Percentiles rank a stretch among this genome's conserved stretches.
Conservation (phyloP, 2,113 vertebrate genomes). For the Heliornis fulica region DNA sequence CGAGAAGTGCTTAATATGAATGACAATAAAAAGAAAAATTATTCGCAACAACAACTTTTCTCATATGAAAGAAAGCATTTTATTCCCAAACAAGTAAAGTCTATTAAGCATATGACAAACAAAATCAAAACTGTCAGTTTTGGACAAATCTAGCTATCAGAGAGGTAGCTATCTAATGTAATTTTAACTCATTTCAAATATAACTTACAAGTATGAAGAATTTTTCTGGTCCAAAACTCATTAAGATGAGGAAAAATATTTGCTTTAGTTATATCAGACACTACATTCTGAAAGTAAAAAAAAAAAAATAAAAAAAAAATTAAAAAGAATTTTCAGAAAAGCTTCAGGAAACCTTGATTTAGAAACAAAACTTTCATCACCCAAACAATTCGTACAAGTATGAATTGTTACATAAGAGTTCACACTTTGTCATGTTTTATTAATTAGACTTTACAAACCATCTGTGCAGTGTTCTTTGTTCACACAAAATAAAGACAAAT, state of each 20-base stretch:
- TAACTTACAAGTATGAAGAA: background rate
- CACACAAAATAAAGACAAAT: background rate
- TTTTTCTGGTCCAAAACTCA: background rate
- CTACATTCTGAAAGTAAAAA: background rate
- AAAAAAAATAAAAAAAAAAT: background rate
- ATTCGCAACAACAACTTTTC: background rate
- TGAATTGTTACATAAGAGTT: background rate
- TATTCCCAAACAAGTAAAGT: background rate
- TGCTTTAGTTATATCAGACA: background rate
- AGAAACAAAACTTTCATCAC: background rate
- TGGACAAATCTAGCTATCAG: background rate
- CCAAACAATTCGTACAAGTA: background rate
- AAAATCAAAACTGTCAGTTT: background rate
- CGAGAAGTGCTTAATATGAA: background rate
- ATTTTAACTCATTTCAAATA: background rate
- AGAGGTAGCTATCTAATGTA: background rate
- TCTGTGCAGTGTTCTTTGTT: conserved; percentile 24
- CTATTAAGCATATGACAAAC: background rate
- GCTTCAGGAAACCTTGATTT: background rate
- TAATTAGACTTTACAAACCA: conserved; percentile 47
- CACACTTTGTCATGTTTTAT: conserved; percentile 21
- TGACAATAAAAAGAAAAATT: background rate
- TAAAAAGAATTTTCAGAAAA: background rate
- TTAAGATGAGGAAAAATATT: background rate
- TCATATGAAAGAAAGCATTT: background rate